phyloP scores from a whole-genome alignment of 2,888 invertebrate species.

The Callimorpha dominula region DNA sequence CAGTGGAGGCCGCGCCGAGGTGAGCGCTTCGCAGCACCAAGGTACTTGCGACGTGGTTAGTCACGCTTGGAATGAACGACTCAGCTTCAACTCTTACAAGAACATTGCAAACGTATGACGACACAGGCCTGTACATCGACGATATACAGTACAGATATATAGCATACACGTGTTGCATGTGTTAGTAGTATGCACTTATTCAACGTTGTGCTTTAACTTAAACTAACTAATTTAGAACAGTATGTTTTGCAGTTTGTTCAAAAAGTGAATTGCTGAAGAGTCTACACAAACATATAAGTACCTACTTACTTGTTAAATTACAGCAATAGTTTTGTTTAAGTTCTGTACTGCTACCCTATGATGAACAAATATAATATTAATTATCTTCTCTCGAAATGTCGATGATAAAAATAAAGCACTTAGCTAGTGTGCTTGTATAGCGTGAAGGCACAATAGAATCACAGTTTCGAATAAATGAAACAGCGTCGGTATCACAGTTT shows the following conservation, averaged over 20 bases:
- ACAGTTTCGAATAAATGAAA: background rate
- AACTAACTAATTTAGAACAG: slow-evolving; percentile 38
- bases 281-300: background rate
- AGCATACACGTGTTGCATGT: slow-evolving; percentile 22
- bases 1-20: slow-evolving; percentile 79
- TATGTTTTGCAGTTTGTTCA: slow-evolving; percentile 2
- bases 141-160: slow-evolving; percentile 11
- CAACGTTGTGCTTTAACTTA: slow-evolving; percentile 41
- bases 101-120: slow-evolving; percentile 67
- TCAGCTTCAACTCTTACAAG: slow-evolving; percentile 66
- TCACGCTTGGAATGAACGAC: slow-evolving; percentile 80
- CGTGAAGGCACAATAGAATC: background rate
- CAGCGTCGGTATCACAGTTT: background rate
- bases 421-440: background rate
- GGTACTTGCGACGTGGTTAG: slow-evolving; percentile 72
- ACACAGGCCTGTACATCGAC: slow-evolving; percentile 53
- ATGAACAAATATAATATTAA: background rate
- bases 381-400: background rate
- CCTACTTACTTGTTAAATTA: background rate
- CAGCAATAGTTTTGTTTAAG: background rate
- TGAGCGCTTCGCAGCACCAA: slow-evolving; percentile 72
- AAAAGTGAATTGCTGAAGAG: slow-evolving; percentile 5
- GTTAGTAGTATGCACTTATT: slow-evolving; percentile 4
- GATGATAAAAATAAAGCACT: background rate
- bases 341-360: background rate